Percentiles rank a stretch among this genome's conserved stretches.
Evolutionary conservation across 1,140 invertebrate genomes (phyloP).

Genomic region (Diprion similis): DNA sequence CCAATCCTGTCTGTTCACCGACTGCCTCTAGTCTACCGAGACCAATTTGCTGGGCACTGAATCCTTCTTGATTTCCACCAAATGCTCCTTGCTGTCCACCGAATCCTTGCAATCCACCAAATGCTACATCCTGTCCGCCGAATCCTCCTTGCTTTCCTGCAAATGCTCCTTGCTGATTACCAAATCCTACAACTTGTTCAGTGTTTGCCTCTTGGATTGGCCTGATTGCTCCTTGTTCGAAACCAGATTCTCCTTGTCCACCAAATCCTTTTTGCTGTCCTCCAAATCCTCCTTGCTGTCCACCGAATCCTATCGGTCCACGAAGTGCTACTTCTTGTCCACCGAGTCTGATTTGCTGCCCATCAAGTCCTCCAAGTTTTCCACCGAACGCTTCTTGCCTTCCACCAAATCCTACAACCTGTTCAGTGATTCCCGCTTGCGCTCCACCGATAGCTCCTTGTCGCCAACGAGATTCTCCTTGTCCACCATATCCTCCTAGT

Average conservation of each 20-base stretch:
- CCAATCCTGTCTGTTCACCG: not conserved
- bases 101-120: not conserved
- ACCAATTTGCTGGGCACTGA: not conserved
- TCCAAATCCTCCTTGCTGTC: not conserved
- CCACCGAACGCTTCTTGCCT: not conserved
- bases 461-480: not conserved
- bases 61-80: not conserved
- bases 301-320: not conserved
- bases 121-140: not conserved
- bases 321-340: not conserved
- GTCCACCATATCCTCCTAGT: not conserved
- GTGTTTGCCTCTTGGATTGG: not conserved
- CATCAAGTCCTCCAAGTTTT: not conserved
- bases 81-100: not conserved
- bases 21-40: not conserved
- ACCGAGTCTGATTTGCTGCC: not conserved
- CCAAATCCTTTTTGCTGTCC: not conserved
- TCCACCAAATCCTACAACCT: not conserved
- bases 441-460: no score
- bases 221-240: not conserved
- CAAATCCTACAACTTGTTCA: no score
- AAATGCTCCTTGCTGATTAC: no score
- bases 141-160: not conserved
- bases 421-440: no score
- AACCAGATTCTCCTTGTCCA: not conserved